A percentile compares a stretch with the other conserved stretches of the same genome.
These are phyloP conservation scores for Megastigmus dorsalis DNA, from an alignment of 2,888 invertebrate species.

Conservation along the genomic window DNA sequence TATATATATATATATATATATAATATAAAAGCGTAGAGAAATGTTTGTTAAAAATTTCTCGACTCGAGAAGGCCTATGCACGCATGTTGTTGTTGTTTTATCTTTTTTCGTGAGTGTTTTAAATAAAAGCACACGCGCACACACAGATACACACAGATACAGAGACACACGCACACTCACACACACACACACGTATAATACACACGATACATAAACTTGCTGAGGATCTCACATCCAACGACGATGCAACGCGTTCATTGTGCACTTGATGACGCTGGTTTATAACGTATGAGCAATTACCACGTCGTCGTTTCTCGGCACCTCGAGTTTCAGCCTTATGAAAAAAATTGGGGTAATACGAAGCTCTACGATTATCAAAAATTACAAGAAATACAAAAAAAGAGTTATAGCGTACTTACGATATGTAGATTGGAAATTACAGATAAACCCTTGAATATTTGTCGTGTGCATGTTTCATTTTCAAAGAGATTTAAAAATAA, in stretches of 20 bases:
- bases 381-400: constrained; percentile 21
- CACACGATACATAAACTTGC: constrained; percentile 6
- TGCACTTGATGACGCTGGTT: constrained; percentile 26
- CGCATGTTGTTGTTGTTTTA: constrained; percentile 42
- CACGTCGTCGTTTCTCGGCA: neutral
- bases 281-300: constrained; percentile 21
- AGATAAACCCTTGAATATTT: constrained; percentile 40
- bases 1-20: neutral
- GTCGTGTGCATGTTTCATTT: constrained; percentile 35
- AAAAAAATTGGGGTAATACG: constrained; percentile 26
- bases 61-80: constrained; percentile 49
- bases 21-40: constrained; percentile 2
- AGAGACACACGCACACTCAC: neutral
- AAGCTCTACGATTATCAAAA: constrained; percentile 12
- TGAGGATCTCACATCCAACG: constrained; percentile 14
- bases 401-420: constrained; percentile 26
- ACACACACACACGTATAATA: neutral
- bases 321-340: constrained; percentile 39
- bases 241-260: constrained; percentile 30
- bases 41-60: constrained; percentile 33
- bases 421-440: constrained; percentile 30
- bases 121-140: neutral
- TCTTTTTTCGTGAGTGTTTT: constrained; percentile 35
- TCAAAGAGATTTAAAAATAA: constrained; percentile 26
- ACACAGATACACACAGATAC: no score